Percentiles rank a stretch among this genome's conserved stretches.
These are phyloP conservation scores for Bergia puertoricense DNA, from an alignment of 92 coral and sea anemone genomes.

Conservation along the genomic window DNA sequence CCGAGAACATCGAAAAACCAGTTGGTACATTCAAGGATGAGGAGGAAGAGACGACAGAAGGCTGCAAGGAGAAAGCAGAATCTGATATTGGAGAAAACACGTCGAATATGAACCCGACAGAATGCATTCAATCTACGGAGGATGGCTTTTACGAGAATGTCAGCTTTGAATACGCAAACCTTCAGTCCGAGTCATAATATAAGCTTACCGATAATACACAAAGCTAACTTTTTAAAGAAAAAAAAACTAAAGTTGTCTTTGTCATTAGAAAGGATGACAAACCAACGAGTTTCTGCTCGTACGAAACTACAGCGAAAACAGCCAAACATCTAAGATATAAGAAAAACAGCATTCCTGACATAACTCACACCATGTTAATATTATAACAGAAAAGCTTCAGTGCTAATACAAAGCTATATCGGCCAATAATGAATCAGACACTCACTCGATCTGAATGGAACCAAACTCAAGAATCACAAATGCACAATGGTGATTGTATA, in stretches of 20 bases:
- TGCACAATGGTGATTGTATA: no score
- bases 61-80: neutral
- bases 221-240: neutral
- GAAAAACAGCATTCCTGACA: neutral
- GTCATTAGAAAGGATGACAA: neutral
- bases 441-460: no score
- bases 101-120: neutral
- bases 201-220: neutral
- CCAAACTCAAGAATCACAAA: no score
- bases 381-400: neutral
- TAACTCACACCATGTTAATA: neutral
- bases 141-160: constrained; percentile 8
- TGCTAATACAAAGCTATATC: no score
- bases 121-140: neutral
- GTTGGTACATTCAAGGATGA: constrained; percentile 17
- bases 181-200: neutral
- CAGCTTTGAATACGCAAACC: constrained; percentile 13
- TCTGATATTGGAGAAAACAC: neutral
- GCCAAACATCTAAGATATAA: neutral
- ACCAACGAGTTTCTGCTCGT: neutral
- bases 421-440: no score
- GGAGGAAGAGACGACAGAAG: neutral
- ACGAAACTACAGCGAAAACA: neutral
- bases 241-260: neutral
- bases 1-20: constrained; percentile 7